Percentiles rank a stretch among this genome's conserved stretches.
Evolutionary conservation across 1,140 invertebrate genomes (phyloP).

Genomic region (Parapsyche elsis): DNA sequence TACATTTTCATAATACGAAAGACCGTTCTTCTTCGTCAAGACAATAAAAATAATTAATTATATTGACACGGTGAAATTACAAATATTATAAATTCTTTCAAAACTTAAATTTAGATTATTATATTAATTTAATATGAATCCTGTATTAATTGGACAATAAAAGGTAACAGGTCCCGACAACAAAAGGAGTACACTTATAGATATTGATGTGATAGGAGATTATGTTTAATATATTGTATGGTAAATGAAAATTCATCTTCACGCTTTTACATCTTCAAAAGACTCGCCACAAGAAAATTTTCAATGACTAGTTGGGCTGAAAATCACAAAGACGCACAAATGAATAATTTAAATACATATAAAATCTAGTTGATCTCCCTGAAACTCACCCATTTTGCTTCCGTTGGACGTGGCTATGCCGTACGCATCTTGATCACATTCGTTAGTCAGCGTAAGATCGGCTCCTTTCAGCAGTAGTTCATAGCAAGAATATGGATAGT

Average conservation of each 20-base stretch:
- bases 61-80: no score
- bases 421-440: constrained; percentile 84
- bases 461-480: constrained; percentile 82
- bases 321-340: not conserved
- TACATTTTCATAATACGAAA: not conserved
- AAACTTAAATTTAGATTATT: not conserved
- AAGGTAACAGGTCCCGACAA: constrained; percentile 16
- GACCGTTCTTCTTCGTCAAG: not conserved
- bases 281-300: constrained; percentile 67
- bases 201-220: constrained; percentile 4
- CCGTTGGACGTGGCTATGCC: constrained; percentile 79
- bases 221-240: not conserved
- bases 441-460: constrained; percentile 82
- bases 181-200: not conserved
- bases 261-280: constrained; percentile 64
- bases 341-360: not conserved
- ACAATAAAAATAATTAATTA: not conserved
- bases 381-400: constrained; percentile 68
- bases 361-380: no score
- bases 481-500: constrained; percentile 87
- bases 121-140: not conserved
- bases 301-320: constrained; percentile 71
- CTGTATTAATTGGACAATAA: constrained; percentile 20
- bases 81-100: not conserved
- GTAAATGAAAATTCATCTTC: constrained; percentile 1